These are phyloP conservation scores for Acropternis orthonyx DNA, from an alignment of 2,797 vertebrate species.

Conservation along the genomic window DNA sequence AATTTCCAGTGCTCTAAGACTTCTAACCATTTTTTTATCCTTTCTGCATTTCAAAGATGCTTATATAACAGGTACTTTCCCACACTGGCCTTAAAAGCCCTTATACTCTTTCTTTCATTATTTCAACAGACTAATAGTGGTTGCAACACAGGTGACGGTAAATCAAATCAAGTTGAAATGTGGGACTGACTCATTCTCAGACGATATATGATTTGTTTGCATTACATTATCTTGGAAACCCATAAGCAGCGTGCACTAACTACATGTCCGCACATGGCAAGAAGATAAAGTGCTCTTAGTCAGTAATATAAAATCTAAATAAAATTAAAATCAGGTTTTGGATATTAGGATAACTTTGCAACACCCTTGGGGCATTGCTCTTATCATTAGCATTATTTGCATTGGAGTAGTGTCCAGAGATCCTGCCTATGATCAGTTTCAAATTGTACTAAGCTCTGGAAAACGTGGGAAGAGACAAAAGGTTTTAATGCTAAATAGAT, in stretches of 20 bases:
- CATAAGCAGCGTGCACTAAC: slow-evolving; percentile 8
- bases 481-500: slow-evolving; percentile 37
- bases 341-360: slow-evolving; percentile 55
- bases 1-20: neutral
- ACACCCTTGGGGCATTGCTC: slow-evolving; percentile 25
- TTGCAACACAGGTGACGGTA: slow-evolving; percentile 55
- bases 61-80: slow-evolving; percentile 50
- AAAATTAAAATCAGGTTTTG: slow-evolving; percentile 54
- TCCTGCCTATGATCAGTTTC: slow-evolving; percentile 25
- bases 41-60: slow-evolving; percentile 18
- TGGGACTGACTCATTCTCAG: slow-evolving; percentile 36
- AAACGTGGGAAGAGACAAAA: slow-evolving; percentile 55
- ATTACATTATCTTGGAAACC: slow-evolving; percentile 67
- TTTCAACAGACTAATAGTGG: slow-evolving; percentile 56
- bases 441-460: slow-evolving; percentile 28
- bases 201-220: slow-evolving; percentile 66
- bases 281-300: slow-evolving; percentile 51
- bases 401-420: slow-evolving; percentile 57
- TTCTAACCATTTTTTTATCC: neutral
- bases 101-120: slow-evolving; percentile 2
- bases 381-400: slow-evolving; percentile 53
- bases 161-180: slow-evolving; percentile 51
- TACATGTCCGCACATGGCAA: slow-evolving; percentile 52
- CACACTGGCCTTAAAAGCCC: slow-evolving; percentile 36
- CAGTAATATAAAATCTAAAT: slow-evolving; percentile 57